phyloP scores from a whole-genome alignment of 2,888 invertebrate genomes.

The Drosophila vallismaia region DNA sequence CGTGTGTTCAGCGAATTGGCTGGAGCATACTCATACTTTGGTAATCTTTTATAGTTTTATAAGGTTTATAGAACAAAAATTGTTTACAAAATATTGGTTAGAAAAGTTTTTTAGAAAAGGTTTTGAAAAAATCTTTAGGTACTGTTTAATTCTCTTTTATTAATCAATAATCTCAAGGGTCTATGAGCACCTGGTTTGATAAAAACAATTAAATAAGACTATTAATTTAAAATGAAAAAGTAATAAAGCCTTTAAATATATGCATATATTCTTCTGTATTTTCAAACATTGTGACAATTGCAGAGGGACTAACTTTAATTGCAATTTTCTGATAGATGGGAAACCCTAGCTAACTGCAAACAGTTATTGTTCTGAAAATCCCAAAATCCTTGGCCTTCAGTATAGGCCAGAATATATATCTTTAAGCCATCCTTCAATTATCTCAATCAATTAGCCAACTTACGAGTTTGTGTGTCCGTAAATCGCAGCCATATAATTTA shows the following conservation, averaged over 20 bases:
- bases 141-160: too few species aligned
- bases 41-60: neutral
- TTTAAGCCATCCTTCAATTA: conserved; percentile 35
- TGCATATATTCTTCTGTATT: too few species aligned
- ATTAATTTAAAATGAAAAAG: too few species aligned
- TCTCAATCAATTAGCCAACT: conserved; percentile 53
- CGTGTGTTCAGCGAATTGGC: conserved; percentile 7
- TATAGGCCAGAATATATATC: neutral
- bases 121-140: too few species aligned
- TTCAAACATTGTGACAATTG: too few species aligned
- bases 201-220: too few species aligned
- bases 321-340: neutral
- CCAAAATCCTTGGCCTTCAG: neutral
- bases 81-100: too few species aligned
- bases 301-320: neutral
- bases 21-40: neutral
- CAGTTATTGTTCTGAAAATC: neutral
- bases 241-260: too few species aligned
- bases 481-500: conserved; percentile 58
- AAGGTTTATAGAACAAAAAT: neutral
- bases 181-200: too few species aligned
- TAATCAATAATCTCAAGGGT: too few species aligned
- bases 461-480: conserved; percentile 26
- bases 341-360: neutral
- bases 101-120: too few species aligned